phyloP scores from a whole-genome alignment of 35 echinoderm and acorn worm species.

The Heliocidaris erythrogramma region DNA sequence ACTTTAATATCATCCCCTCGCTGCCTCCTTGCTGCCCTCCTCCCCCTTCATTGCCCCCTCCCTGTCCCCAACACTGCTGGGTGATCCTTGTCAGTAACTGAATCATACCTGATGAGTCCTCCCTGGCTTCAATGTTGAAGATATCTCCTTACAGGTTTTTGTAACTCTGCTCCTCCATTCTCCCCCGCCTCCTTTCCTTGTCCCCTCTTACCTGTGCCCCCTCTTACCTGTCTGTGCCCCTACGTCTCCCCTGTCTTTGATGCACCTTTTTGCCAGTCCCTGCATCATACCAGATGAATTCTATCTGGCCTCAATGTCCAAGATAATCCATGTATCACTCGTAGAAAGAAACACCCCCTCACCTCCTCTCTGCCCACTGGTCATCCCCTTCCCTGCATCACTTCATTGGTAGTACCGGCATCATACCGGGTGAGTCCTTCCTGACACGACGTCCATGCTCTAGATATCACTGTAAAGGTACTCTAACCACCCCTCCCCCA shows the following conservation, averaged over 20 bases:
- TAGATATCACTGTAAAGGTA: no score
- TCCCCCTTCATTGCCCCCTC: not conserved
- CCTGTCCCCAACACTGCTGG: not conserved
- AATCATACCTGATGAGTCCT: constrained; percentile 97
- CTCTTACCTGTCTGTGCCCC: no score
- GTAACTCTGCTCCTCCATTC: not conserved
- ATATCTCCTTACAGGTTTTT: constrained; percentile 43
- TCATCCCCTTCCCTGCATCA: not conserved
- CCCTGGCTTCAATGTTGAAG: constrained; percentile 90
- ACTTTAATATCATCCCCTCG: not conserved
- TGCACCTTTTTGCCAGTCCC: constrained; percentile 84
- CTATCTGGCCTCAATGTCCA: constrained; percentile 86
- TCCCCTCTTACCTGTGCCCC: no score
- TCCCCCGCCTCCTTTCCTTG: no score
- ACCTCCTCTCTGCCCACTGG: no score
- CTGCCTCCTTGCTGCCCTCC: not conserved
- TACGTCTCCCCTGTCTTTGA: no score
- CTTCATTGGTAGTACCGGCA: constrained; percentile 77
- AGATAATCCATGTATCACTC: constrained; percentile 63
- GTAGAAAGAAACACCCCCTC: not conserved
- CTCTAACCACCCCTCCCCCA: no score
- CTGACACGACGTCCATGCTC: not conserved
- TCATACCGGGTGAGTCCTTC: constrained; percentile 89
- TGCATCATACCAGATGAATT: constrained; percentile 95
- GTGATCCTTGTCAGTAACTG: constrained; percentile 71